phyloP scores from a whole-genome alignment of 1,140 invertebrate genomes.

The Gryllus bimaculatus region DNA sequence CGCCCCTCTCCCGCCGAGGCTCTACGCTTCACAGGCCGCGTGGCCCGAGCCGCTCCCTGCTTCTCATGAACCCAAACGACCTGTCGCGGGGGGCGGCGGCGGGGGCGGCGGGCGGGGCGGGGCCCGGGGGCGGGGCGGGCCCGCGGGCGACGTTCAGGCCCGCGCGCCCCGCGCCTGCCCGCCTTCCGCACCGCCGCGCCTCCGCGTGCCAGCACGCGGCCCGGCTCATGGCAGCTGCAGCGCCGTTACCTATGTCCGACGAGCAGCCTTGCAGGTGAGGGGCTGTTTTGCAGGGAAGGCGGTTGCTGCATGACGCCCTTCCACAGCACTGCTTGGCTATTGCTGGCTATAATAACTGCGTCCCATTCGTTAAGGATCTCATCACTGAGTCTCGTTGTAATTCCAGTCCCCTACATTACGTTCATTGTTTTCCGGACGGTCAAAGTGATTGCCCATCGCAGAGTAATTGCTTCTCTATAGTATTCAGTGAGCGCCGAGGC shows the following conservation, averaged over 20 bases:
- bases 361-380: too few relatives aligned
- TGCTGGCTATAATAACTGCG: too few relatives aligned
- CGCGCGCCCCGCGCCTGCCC: slow-evolving; percentile 25
- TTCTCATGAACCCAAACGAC: too few relatives aligned
- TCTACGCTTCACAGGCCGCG: slow-evolving; percentile 47
- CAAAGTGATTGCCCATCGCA: too few relatives aligned
- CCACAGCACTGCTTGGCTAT: too few relatives aligned
- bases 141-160: slow-evolving; percentile 24
- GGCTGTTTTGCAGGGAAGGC: too few relatives aligned
- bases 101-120: slow-evolving; percentile 18
- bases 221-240: slow-evolving; percentile 36
- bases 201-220: slow-evolving; percentile 29
- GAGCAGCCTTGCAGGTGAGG: slow-evolving; percentile 44
- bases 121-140: slow-evolving; percentile 9
- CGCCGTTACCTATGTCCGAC: slow-evolving; percentile 52
- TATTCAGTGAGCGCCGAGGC: too few relatives aligned
- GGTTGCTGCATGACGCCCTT: slow-evolving; percentile 15
- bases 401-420: too few relatives aligned
- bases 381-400: too few relatives aligned
- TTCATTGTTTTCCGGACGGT: too few relatives aligned
- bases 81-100: slow-evolving; percentile 14
- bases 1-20: slow-evolving; percentile 32
- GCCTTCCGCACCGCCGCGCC: slow-evolving; percentile 27
- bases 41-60: slow-evolving; percentile 45
- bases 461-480: too few relatives aligned